A percentile compares a stretch with the other conserved stretches of the same genome.
Evolutionary conservation across 2,113 vertebrate species (phyloP).

Genomic region (Neoarius graeffei): DNA sequence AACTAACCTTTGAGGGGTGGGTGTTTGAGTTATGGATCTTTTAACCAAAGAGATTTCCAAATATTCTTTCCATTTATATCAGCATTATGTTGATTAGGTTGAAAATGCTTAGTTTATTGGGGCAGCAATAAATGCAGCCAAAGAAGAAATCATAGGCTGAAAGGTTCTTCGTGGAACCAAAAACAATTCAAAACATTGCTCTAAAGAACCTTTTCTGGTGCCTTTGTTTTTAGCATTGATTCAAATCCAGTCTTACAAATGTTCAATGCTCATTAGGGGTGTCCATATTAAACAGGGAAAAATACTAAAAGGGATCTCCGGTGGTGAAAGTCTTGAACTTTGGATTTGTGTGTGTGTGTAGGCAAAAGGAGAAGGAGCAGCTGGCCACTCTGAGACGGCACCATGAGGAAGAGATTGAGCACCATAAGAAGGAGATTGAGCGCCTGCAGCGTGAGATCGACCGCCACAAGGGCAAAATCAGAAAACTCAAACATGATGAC

Average conservation of each 20-base stretch:
- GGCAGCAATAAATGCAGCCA: not conserved
- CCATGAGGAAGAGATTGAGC: slow-evolving; percentile 85
- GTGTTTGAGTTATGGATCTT: no score
- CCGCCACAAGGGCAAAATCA: slow-evolving; percentile 86
- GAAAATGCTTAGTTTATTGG: not conserved
- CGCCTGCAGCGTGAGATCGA: slow-evolving; percentile 88
- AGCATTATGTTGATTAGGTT: not conserved
- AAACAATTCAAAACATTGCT: no score
- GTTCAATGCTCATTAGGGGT: not conserved
- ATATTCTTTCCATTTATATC: no score
- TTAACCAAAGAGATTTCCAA: no score
- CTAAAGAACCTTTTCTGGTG: no score
- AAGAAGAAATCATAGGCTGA: no score
- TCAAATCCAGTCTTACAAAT: not conserved
- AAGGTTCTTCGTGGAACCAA: no score
- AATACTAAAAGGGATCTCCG: not conserved
- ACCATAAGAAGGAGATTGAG: slow-evolving; percentile 88
- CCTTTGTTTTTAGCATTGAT: no score
- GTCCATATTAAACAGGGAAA: not conserved
- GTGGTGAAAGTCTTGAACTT: not conserved
- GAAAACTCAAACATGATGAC: slow-evolving; percentile 78
- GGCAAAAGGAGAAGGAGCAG: slow-evolving; percentile 81
- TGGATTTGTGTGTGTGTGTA: slow-evolving; percentile 54
- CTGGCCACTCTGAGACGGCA: slow-evolving; percentile 79
- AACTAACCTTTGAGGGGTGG: no score